Conservation (phyloP, 2,113 vertebrate species). For the Nymphicus hollandicus region DNA sequence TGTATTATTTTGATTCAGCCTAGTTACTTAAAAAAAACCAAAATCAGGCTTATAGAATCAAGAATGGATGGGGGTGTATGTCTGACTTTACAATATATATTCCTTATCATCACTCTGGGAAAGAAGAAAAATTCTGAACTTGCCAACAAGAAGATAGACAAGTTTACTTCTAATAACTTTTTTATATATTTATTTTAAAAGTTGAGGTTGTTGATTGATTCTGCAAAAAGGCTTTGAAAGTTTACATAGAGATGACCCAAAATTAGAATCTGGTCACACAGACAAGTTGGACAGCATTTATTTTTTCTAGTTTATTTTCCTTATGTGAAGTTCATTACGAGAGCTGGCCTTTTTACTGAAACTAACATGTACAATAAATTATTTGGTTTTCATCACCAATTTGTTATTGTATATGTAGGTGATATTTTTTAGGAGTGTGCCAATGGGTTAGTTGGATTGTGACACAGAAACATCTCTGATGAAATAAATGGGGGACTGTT, state of each 20-base stretch:
- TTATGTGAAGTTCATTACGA: not conserved
- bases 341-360: not conserved
- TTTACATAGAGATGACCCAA: not conserved
- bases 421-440: not conserved
- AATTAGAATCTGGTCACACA: not conserved
- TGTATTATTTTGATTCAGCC: not conserved
- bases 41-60: not conserved
- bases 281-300: not conserved
- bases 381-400: not conserved
- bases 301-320: not conserved
- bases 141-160: not conserved
- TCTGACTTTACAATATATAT: not conserved
- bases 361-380: not conserved
- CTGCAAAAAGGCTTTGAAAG: not conserved
- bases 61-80: accelerated
- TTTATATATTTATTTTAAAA: not conserved
- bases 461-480: not conserved
- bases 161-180: not conserved
- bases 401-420: not conserved
- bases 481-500: not conserved
- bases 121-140: not conserved
- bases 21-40: not conserved
- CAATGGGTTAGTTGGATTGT: not conserved
- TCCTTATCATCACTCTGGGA: not conserved
- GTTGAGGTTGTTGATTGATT: not conserved